phyloP scores from a whole-genome alignment of 1,140 invertebrate species.

The Sminthurides bifidus region DNA sequence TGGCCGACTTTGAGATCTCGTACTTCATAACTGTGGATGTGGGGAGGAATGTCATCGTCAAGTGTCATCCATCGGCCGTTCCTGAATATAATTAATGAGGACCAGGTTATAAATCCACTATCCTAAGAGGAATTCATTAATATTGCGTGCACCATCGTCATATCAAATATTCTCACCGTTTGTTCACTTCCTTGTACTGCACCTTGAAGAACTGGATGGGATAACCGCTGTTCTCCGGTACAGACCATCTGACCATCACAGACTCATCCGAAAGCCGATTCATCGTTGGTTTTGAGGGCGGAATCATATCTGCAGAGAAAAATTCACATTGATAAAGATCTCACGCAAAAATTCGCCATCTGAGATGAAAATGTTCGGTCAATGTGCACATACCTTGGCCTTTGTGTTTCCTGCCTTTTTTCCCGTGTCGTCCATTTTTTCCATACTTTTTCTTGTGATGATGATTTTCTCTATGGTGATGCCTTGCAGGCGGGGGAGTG shows the following conservation, averaged over 20 bases:
- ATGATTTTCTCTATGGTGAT: constrained; percentile 18
- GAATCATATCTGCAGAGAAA: constrained; percentile 52
- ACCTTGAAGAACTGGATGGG: constrained; percentile 83
- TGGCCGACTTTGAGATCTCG: constrained; percentile 58
- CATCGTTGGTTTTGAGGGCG: constrained; percentile 71
- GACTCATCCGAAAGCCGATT: constrained; percentile 63
- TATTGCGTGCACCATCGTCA: constrained; percentile 34
- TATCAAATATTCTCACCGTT: constrained; percentile 34
- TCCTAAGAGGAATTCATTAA: background rate
- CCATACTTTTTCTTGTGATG: constrained; percentile 29
- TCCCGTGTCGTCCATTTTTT: constrained; percentile 27
- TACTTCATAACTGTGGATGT: constrained; percentile 64
- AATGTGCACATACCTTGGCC: constrained; percentile 22
- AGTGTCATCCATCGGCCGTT: constrained; percentile 61
- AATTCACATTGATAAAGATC: background rate
- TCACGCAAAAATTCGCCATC: no score
- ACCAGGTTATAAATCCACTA: background rate
- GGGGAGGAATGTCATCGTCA: constrained; percentile 63
- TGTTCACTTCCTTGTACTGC: constrained; percentile 60
- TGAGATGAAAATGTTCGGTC: no score
- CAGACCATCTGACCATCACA: constrained; percentile 82
- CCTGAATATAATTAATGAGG: constrained; percentile 32
- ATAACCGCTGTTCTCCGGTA: constrained; percentile 60
- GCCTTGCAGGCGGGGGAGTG: constrained; percentile 21
- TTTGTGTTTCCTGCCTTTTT: constrained; percentile 30